A percentile compares a stretch with the other conserved stretches of the same genome.
Evolutionary conservation across 64 coral and sea anemone genomes (phyloP).

Genomic region (Actinia equina): DNA sequence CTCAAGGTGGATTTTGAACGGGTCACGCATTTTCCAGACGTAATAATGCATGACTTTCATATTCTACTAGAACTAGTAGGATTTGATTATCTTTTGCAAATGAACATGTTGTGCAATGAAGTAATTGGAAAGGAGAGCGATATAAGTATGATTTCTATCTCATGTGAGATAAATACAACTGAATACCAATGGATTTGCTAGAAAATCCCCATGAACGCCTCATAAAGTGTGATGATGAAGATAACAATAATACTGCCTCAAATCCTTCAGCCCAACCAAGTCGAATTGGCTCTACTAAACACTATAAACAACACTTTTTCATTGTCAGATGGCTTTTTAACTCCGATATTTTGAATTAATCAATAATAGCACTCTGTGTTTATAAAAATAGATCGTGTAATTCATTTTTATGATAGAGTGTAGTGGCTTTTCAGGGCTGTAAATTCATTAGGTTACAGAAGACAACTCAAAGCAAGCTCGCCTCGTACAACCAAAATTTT

Average conservation of each 20-base stretch:
- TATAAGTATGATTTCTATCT: constrained; percentile 13
- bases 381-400: constrained; percentile 3
- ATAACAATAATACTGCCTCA: not conserved
- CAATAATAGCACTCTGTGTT: not conserved
- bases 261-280: not conserved
- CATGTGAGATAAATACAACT: not conserved
- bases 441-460: not conserved
- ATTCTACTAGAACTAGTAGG: not conserved
- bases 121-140: constrained; percentile 12
- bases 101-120: constrained; percentile 1
- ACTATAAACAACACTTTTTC: too few species aligned
- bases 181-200: constrained; percentile 17
- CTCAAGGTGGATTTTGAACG: not conserved
- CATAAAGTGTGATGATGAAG: constrained; percentile 9
- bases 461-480: not conserved
- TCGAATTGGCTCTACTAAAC: not conserved
- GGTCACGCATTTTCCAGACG: not conserved
- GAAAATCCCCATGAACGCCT: constrained; percentile 25
- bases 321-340: not conserved
- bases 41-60: constrained; percentile 10
- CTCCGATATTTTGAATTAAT: not conserved
- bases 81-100: not conserved
- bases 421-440: constrained; percentile 9
- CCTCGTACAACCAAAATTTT: not conserved
- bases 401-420: not conserved